These are phyloP conservation scores for Hemaris fuciformis DNA, from an alignment of 2,888 invertebrate genomes.

Conservation along the genomic window DNA sequence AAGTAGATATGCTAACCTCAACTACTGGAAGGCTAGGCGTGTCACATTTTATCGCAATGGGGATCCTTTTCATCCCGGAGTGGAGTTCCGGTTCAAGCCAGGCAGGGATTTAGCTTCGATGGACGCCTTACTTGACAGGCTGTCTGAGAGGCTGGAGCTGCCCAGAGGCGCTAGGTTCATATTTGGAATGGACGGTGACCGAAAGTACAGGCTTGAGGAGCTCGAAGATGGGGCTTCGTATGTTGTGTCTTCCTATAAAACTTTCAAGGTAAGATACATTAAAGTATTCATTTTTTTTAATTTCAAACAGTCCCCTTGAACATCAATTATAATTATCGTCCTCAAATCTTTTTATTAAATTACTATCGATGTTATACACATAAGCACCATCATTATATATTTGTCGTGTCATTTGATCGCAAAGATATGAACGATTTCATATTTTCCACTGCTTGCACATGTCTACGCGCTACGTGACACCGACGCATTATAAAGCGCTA, in stretches of 20 bases:
- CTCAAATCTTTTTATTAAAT: neutral
- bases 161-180: constrained; percentile 94
- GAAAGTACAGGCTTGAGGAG: constrained; percentile 91
- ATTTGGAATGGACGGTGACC: constrained; percentile 94
- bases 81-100: constrained; percentile 92
- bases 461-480: neutral
- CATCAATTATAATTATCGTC: neutral
- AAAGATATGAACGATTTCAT: neutral
- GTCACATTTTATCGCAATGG: constrained; percentile 97
- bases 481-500: neutral
- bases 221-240: constrained; percentile 95
- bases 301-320: neutral
- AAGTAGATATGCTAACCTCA: constrained; percentile 88
- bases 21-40: constrained; percentile 92
- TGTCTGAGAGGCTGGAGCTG: constrained; percentile 93
- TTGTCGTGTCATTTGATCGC: neutral
- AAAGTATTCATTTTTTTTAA: neutral
- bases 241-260: constrained; percentile 95
- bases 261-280: constrained; percentile 87
- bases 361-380: neutral
- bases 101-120: constrained; percentile 93
- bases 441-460: neutral
- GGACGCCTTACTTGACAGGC: constrained; percentile 91
- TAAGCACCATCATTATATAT: neutral
- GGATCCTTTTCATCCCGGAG: constrained; percentile 94